Evolutionary conservation across 1,140 invertebrate genomes (phyloP), one percentile per base, ranked within the genome.

Genomic region (Drosophila grimshawi): DNA sequence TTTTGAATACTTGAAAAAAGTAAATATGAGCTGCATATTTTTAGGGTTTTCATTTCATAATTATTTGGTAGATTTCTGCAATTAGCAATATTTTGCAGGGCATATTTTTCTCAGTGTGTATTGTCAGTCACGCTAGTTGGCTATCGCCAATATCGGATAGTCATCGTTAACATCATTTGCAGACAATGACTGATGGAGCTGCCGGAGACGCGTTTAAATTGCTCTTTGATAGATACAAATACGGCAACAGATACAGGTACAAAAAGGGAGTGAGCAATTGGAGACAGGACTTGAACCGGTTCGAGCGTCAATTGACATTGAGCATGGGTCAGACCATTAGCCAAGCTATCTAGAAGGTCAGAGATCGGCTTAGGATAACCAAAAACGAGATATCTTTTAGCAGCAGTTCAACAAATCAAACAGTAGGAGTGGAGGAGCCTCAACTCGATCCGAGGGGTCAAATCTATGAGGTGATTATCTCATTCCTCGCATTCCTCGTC

Each of bases 131-230:
- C 11, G 3, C 2, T 41, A 41, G 39, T 41, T 37, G n/a, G 3
- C 11, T 35, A 53, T 11, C 5, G 45, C 45, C 45, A 46, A 46
- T 19, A 19, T 46, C 52, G 57, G 35, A 39, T 27, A 57, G 46
- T 69, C 57, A 69, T 69, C 49, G 52, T 52, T 52, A 69, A 10
- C 39, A 41, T 41, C 10, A 41, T 3, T n/a, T 43, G 41, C 51
- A 27, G 43, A 19, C 10, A 57, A 55, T 56, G 41, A 56, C 51
- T 19, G 19, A 19, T 19, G 55, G 10, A 32, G 11, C 56, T 11
- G 29, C 41, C 48, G 51, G 19, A 68, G 52, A 56, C 63, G 52
- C 52, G 30, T 65, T 65, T 65, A 65, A 56, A 65, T 46, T 51
- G 51, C 52, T 53, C 52, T 33, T 67, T 68, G 60, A 59, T 55